Evolutionary conservation across 2,113 vertebrate genomes (phyloP).

Genomic region (Camarhynchus parvulus): DNA sequence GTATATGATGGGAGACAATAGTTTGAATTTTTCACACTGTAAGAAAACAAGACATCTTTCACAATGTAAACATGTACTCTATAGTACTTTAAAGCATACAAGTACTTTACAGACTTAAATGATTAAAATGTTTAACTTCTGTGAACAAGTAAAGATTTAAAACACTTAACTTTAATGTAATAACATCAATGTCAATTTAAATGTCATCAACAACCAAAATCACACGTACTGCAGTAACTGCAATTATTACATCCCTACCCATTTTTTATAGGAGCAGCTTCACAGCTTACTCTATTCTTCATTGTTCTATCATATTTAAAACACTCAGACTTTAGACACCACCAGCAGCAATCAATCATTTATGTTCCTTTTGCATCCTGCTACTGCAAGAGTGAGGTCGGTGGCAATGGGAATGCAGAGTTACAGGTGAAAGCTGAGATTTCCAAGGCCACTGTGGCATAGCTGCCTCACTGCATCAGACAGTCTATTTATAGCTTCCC

Average conservation of each 20-base stretch:
- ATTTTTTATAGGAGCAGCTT: constrained; percentile 74
- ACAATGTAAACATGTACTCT: constrained; percentile 47
- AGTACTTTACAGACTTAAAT: constrained; percentile 17
- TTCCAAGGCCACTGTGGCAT: constrained; percentile 76
- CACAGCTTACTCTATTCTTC: constrained; percentile 81
- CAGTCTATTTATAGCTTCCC: constrained; percentile 71
- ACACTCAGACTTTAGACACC: constrained; percentile 88
- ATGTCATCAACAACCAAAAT: constrained; percentile 27
- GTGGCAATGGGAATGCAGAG: constrained; percentile 47
- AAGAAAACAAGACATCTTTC: constrained; percentile 67
- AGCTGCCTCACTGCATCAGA: constrained; percentile 65
- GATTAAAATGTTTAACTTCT: background rate
- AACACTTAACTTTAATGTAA: background rate
- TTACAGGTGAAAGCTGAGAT: constrained; percentile 75
- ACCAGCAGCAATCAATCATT: constrained; percentile 90
- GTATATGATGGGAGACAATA: constrained; percentile 94
- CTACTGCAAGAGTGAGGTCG: constrained; percentile 59
- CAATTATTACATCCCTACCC: constrained; percentile 67
- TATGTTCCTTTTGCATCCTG: constrained; percentile 72
- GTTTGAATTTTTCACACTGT: constrained; percentile 97
- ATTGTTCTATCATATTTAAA: constrained; percentile 82
- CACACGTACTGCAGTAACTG: constrained; percentile 22
- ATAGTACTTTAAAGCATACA: background rate
- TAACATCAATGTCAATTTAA: background rate
- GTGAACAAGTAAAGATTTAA: background rate